These are phyloP conservation scores for Hippopotamyrus pictus DNA, from an alignment of 2,797 vertebrate species.

Conservation along the genomic window DNA sequence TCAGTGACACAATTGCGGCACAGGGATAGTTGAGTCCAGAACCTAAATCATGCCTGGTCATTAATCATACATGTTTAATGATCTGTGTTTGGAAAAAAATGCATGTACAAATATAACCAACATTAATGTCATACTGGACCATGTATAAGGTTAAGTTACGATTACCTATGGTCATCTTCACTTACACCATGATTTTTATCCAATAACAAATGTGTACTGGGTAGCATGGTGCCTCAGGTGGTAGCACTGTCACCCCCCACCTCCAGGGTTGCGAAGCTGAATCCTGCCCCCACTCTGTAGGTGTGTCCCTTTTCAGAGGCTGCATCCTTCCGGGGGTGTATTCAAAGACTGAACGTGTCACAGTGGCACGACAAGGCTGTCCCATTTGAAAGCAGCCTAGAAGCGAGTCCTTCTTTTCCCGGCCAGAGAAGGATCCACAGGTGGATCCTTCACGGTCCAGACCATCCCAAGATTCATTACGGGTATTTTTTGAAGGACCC, in stretches of 20 bases:
- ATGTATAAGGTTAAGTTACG: neutral
- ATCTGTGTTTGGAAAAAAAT: neutral
- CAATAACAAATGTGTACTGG: neutral
- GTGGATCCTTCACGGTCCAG: neutral
- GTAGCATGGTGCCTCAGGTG: neutral
- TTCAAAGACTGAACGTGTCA: neutral
- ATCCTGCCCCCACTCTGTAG: neutral
- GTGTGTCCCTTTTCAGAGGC: neutral
- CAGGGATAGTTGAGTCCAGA: neutral
- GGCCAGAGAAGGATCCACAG: neutral
- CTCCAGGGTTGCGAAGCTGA: neutral
- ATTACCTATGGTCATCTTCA: neutral
- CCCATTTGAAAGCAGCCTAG: neutral
- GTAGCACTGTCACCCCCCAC: neutral
- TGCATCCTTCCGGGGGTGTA: neutral
- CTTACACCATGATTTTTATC: neutral
- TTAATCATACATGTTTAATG: neutral
- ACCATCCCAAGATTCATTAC: neutral
- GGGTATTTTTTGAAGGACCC: neutral
- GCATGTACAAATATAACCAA: neutral
- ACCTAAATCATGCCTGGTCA: slow-evolving; percentile 19
- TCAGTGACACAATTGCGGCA: slow-evolving; percentile 25
- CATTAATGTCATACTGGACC: neutral
- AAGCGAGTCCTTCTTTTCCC: neutral
- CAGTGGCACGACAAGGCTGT: neutral